Evolutionary conservation across 2,113 vertebrate genomes (phyloP), one percentile per base, ranked within the genome.

Genomic region (Sminthopsis crassicaudata): DNA sequence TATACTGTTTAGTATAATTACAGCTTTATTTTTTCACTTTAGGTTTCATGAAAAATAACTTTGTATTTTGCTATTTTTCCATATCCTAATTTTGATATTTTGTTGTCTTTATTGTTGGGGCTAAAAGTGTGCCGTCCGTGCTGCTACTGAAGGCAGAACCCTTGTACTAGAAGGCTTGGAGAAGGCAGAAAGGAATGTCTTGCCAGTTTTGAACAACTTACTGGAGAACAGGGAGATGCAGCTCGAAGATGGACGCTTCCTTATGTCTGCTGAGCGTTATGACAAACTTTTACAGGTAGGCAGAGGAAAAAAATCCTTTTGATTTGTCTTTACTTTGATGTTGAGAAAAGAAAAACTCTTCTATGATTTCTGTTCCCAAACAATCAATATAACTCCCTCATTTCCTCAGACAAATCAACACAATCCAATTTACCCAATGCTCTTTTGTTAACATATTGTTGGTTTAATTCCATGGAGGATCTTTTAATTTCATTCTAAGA

Each of bases 161-260:
- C 99, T 99, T 54, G 98, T 99, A 90, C 98, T 99, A 98, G 99
- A 99, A 98, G 99, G 99, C 2, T 97, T 99, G 97, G 99, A 99
- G 98, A 99, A 99, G 96, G 99, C 99, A 0, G 99, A 99, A 97
- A 98, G 99, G 46, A 99, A 99, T 0, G 99, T 99, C 2, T 97
- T 99, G 76, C 99, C 99, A 0, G 99, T 99, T 46, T 98, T 99
- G 84, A 99, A 99, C 98, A 99, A 99, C 98, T 98, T 99, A 95
- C 98, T 99, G 98, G 99, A 99, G 98, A 99, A 99, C 0, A 98
- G 99, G 91, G 99, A 99, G 98, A 99, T 99, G 99, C 99, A 99
- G 93, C 99, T 99, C 93, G 99, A 99, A 97, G 99, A 99, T 23
- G 99, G 99, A 26, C 99, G 99, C 54, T 99, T 99, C 97, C 99